phyloP scores from a whole-genome alignment of 2,797 vertebrate species.

The Liasis olivaceus region DNA sequence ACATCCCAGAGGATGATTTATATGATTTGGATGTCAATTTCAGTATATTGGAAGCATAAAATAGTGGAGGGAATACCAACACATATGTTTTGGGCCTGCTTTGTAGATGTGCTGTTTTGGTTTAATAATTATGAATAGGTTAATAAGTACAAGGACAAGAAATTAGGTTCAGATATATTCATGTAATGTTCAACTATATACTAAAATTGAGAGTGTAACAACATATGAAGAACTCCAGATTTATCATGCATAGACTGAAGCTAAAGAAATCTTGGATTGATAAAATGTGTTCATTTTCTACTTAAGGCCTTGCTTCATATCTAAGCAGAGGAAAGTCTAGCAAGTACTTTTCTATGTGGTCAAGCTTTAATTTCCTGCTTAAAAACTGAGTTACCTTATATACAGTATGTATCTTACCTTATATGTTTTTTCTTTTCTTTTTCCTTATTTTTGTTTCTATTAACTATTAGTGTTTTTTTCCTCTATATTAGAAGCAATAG shows the following conservation, averaged over 20 bases:
- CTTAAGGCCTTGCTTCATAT: not conserved
- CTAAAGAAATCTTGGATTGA: not conserved
- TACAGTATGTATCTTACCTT: not conserved
- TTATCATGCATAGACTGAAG: not conserved
- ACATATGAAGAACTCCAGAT: not conserved
- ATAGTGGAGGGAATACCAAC: not conserved
- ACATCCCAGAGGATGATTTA: not conserved
- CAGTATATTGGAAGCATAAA: not conserved
- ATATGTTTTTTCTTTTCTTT: not conserved
- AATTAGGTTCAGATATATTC: not conserved
- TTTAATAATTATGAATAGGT: not conserved
- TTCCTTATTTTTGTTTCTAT: not conserved
- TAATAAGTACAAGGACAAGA: not conserved
- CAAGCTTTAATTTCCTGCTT: not conserved
- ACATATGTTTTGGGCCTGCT: not conserved
- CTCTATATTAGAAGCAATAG: not conserved
- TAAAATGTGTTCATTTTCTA: not conserved
- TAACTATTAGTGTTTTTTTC: not conserved
- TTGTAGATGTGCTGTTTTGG: not conserved
- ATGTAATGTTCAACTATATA: not conserved
- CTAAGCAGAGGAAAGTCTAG: not conserved
- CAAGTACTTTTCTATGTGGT: not conserved
- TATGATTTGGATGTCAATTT: not conserved
- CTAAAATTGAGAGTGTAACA: not conserved
- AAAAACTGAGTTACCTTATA: not conserved